Evolutionary conservation across 2,113 vertebrate genomes (phyloP).

Genomic region (Rhombomys opimus): DNA sequence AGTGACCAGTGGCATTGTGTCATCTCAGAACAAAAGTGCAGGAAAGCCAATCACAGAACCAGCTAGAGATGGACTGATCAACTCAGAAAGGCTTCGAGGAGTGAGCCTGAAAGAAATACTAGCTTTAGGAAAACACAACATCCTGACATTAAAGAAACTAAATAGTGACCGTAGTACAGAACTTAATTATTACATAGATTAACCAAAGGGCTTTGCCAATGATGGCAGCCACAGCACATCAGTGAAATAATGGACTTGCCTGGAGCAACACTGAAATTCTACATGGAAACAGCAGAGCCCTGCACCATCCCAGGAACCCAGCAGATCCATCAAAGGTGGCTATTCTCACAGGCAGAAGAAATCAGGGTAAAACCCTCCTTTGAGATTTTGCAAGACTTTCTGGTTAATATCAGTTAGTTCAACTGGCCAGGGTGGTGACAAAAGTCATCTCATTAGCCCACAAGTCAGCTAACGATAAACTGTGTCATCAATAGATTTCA

Average conservation of each 20-base stretch:
- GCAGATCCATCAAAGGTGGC: background rate
- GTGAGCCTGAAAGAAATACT: background rate
- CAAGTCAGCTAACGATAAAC: conserved; percentile 55
- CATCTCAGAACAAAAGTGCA: background rate
- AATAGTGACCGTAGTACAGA: background rate
- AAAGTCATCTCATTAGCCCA: conserved; percentile 52
- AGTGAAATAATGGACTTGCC: background rate
- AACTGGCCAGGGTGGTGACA: background rate
- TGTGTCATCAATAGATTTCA: conserved; percentile 17
- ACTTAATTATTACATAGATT: conserved; percentile 1
- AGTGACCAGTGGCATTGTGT: conserved; percentile 4
- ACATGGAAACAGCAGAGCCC: background rate
- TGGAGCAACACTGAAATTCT: background rate
- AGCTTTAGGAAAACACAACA: conserved; percentile 18
- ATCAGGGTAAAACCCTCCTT: background rate
- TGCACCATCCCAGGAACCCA: conserved; percentile 18
- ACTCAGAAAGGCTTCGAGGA: background rate
- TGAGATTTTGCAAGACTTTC: background rate
- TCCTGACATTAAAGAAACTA: background rate
- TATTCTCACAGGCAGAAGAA: background rate
- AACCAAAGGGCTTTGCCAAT: background rate
- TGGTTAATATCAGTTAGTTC: conserved; percentile 1
- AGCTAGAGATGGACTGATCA: background rate
- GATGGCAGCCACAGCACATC: background rate
- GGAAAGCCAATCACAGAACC: background rate